Evolutionary conservation across 1,140 invertebrate genomes (phyloP).

Genomic region (Drosophila pallidifrons): DNA sequence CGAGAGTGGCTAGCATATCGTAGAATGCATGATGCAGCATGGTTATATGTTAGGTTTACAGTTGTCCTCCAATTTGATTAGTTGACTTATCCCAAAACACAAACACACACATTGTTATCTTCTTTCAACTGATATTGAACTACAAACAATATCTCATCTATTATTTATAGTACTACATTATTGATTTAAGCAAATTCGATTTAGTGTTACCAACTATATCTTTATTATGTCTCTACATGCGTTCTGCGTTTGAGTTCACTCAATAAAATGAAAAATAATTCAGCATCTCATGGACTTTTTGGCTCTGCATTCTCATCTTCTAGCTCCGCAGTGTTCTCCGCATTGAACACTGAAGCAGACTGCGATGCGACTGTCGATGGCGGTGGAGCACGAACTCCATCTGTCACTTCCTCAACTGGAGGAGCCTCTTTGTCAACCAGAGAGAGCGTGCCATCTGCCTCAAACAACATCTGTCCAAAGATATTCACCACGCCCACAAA

Average conservation of each 20-base stretch:
- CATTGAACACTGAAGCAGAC: no score
- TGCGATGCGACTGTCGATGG: no score
- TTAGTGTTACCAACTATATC: conserved; percentile 17
- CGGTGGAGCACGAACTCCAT: no score
- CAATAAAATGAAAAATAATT: conserved; percentile 25
- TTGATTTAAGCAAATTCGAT: conserved; percentile 29
- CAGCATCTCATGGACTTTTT: background rate
- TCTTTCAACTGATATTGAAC: conserved; percentile 25
- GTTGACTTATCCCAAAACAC: conserved; percentile 27
- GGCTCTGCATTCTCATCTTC: background rate
- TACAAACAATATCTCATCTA: conserved; percentile 18
- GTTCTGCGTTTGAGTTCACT: conserved; percentile 29
- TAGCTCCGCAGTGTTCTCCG: no score
- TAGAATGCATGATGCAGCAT: conserved; percentile 16
- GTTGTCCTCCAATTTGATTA: conserved; percentile 19
- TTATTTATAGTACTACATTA: conserved; percentile 22
- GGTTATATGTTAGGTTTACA: conserved; percentile 7
- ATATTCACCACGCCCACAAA: conserved; percentile 54
- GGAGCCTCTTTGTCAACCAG: background rate
- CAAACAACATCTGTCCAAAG: conserved; percentile 39
- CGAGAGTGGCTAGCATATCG: conserved; percentile 21
- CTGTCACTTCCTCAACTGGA: background rate
- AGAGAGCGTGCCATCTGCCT: conserved; percentile 45
- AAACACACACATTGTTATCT: conserved; percentile 10
- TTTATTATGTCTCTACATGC: background rate